Conservation (phyloP, 2,797 vertebrate genomes). For the Semaprochilodus insignis region DNA sequence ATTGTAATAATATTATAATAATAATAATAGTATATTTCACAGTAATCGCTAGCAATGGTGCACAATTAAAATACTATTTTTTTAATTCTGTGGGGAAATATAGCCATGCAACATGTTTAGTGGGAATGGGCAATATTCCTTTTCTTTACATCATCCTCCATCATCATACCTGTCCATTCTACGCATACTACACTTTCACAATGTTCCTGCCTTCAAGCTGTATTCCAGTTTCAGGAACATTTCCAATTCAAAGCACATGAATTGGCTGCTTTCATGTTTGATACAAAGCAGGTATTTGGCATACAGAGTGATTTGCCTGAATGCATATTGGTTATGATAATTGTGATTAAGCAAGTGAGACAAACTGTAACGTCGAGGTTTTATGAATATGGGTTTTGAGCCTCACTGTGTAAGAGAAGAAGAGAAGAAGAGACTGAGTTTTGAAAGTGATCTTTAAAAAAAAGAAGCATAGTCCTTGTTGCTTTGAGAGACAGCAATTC, state of each 20-base stretch:
- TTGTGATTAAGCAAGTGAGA: slow-evolving; percentile 1
- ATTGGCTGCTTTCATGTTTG: not conserved
- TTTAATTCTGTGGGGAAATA: not conserved
- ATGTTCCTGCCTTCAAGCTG: not conserved
- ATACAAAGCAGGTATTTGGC: not conserved
- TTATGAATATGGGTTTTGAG: not conserved
- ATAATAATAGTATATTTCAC: too few species aligned
- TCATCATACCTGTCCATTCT: not conserved
- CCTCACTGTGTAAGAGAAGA: not conserved
- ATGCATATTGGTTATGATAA: not conserved
- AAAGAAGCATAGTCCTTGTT: not conserved
- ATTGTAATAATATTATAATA: too few species aligned
- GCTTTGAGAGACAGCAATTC: slow-evolving; percentile 33
- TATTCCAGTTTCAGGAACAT: not conserved
- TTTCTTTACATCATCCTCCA: not conserved
- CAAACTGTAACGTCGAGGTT: not conserved
- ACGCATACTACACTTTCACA: not conserved
- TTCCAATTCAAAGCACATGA: not conserved
- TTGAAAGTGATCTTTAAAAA: slow-evolving; percentile 8
- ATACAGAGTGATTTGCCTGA: not conserved
- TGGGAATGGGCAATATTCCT: not conserved
- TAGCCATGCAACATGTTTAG: not conserved
- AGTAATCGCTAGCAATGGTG: too few species aligned
- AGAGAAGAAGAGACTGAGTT: not conserved
- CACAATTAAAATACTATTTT: not conserved